A percentile compares a stretch with the other conserved stretches of the same genome.
Conservation (phyloP, 2,113 vertebrate species). For the Pseudopodoces humilis region DNA sequence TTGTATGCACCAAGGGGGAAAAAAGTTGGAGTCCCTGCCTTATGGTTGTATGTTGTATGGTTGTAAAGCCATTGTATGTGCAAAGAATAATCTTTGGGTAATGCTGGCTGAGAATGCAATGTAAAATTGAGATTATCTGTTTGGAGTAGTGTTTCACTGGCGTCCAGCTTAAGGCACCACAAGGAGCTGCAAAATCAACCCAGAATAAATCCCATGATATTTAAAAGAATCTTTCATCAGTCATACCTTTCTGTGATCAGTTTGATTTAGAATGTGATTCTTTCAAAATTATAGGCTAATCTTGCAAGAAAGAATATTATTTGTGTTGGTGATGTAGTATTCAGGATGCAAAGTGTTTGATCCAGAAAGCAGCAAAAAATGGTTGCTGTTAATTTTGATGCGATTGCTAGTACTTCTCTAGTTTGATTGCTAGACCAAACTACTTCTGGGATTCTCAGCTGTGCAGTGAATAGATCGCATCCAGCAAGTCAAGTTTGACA, state of each 20-base stretch:
- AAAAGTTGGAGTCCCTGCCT: too few relatives aligned
- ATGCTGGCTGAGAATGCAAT: rapidly evolving
- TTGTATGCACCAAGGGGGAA: rapidly evolving
- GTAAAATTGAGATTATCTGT: background rate
- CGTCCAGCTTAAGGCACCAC: too few relatives aligned
- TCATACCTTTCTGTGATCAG: background rate
- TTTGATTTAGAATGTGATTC: background rate
- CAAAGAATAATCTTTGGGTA: background rate
- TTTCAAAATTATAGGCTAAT: background rate
- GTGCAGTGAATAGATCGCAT: background rate
- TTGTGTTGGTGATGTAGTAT: background rate
- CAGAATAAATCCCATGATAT: background rate
- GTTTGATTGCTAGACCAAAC: background rate
- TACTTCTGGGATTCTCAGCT: background rate
- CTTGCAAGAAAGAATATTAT: background rate
- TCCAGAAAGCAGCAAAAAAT: background rate
- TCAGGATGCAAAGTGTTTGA: background rate
- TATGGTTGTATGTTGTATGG: background rate
- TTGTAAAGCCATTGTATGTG: rapidly evolving
- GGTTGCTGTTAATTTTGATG: background rate
- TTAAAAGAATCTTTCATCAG: background rate
- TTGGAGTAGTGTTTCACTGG: background rate
- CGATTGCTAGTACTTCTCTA: background rate
- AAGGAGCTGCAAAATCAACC: background rate
- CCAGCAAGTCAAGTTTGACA: background rate